Conservation (phyloP, 2,113 vertebrate species). For the Petroica traversi region DNA sequence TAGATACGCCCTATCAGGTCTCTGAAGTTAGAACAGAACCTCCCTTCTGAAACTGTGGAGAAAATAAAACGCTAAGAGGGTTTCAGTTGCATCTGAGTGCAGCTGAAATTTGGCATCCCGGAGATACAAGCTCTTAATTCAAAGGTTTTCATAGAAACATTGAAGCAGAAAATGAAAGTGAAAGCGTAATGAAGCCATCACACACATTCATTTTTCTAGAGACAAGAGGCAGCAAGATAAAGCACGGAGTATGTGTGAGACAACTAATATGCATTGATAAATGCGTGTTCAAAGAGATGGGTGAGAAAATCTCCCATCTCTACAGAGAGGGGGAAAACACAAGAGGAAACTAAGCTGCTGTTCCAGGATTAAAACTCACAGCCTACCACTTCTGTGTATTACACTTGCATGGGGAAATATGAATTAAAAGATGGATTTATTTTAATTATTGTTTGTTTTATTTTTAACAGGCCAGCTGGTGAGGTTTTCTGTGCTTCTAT, state of each 20-base stretch:
- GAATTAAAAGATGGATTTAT: not conserved
- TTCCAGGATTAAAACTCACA: not conserved
- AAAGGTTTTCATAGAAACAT: not conserved
- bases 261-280: not conserved
- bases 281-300: not conserved
- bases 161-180: constrained; percentile 48
- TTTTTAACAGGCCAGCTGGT: not conserved
- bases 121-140: not conserved
- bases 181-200: constrained; percentile 23
- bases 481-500: not conserved
- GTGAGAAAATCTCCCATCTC: not conserved
- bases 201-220: not conserved
- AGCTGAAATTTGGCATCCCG: not conserved
- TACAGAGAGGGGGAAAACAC: not conserved
- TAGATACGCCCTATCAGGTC: not conserved
- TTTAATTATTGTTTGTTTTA: not conserved
- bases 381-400: not conserved
- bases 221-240: not conserved
- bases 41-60: not conserved
- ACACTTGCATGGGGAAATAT: not conserved
- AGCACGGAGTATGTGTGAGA: not conserved
- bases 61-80: not conserved
- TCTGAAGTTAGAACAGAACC: not conserved
- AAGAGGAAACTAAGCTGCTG: not conserved
- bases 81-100: not conserved